Evolutionary conservation across 92 coral and sea anemone genomes (phyloP).

Genomic region (Paramuricea clavata): DNA sequence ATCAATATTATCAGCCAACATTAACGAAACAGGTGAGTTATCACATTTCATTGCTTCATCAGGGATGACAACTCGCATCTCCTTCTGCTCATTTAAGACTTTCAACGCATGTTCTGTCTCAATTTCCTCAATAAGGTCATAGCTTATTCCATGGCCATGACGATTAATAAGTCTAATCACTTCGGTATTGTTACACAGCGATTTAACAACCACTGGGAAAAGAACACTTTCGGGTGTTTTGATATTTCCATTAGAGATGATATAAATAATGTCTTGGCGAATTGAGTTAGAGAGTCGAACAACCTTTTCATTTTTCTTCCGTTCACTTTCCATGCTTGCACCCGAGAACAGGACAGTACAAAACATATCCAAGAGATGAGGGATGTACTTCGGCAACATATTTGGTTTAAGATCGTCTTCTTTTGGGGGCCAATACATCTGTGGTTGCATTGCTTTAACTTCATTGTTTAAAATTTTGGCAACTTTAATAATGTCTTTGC

Average conservation of each 20-base stretch:
- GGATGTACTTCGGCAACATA: conserved; percentile 22
- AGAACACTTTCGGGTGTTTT: too few species aligned
- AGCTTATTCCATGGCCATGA: conserved; percentile 66
- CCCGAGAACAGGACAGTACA: conserved; percentile 51
- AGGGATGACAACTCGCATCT: conserved; percentile 66
- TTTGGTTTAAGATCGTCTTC: conserved; percentile 46
- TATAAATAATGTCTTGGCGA: conserved; percentile 40
- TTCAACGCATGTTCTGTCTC: conserved; percentile 63
- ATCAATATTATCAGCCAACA: conserved; percentile 74
- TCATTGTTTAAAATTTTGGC: conserved; percentile 44
- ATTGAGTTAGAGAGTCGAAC: conserved; percentile 46
- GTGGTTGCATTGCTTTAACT: conserved; percentile 43
- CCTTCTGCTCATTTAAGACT: conserved; percentile 54
- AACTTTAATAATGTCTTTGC: conserved; percentile 44
- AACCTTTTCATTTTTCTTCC: conserved; percentile 48
- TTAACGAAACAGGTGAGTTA: conserved; percentile 70
- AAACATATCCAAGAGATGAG: conserved; percentile 49
- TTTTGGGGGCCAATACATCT: conserved; percentile 66
- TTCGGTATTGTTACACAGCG: too few species aligned
- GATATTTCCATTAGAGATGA: too few species aligned
- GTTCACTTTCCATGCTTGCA: conserved; percentile 51
- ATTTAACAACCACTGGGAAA: too few species aligned
- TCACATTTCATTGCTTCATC: conserved; percentile 22
- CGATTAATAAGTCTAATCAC: too few species aligned
- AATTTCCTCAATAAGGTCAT: conserved; percentile 67